Conservation (phyloP, 2,888 invertebrate genomes). For the Synanthedon vespiformis region DNA sequence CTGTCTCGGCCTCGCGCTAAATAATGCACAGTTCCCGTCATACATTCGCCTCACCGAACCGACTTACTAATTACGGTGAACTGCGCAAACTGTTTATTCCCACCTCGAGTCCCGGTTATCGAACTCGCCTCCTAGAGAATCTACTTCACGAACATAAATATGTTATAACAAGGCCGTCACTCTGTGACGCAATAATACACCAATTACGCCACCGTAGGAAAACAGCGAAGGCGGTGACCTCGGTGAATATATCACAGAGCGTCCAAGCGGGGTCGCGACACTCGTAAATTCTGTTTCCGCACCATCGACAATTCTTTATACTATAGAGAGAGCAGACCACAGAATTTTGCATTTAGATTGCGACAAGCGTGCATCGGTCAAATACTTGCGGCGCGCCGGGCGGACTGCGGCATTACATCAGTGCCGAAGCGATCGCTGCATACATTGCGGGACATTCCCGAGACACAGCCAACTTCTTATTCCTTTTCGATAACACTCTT, state of each 20-base stretch:
- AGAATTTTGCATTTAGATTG: conserved; percentile 38
- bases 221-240: conserved; percentile 34
- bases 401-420: conserved; percentile 35
- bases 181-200: conserved; percentile 38
- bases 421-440: conserved; percentile 18
- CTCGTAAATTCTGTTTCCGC: conserved; percentile 56
- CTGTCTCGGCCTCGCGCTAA: conserved; percentile 16
- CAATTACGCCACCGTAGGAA: conserved; percentile 11
- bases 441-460: conserved; percentile 29
- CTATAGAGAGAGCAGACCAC: conserved; percentile 12
- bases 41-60: conserved; percentile 23
- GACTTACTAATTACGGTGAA: conserved; percentile 42
- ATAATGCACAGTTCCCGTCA: conserved; percentile 50
- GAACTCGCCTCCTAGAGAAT: conserved; percentile 27
- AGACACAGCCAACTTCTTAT: conserved; percentile 29
- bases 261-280: conserved; percentile 27
- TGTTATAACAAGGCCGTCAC: conserved; percentile 44
- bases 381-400: conserved; percentile 29
- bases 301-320: conserved; percentile 35
- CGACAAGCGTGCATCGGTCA: conserved; percentile 22
- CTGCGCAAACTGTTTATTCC: conserved; percentile 41
- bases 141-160: conserved; percentile 16
- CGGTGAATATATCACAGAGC: conserved; percentile 36
- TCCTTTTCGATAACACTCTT: conserved; percentile 32
- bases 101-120: conserved; percentile 50